Conservation (phyloP, 2,113 vertebrate genomes). For the Mustelus asterias region DNA sequence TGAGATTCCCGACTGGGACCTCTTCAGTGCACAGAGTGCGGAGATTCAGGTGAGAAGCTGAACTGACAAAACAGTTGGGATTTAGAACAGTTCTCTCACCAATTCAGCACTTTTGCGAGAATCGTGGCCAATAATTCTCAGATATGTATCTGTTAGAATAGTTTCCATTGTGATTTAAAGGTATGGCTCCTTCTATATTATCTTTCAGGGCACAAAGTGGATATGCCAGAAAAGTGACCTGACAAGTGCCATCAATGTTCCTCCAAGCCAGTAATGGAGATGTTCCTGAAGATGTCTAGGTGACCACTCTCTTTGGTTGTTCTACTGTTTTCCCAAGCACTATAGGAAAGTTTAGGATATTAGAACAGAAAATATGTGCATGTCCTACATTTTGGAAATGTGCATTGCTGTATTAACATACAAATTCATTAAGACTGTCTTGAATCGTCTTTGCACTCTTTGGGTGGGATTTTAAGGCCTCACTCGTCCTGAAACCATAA, state of each 20-base stretch:
- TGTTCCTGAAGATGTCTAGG: not conserved
- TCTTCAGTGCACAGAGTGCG: no score
- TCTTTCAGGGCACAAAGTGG: not conserved
- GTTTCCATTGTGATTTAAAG: not conserved
- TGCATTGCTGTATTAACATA: not conserved
- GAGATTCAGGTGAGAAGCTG: no score
- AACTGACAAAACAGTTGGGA: no score
- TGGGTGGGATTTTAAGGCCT: no score
- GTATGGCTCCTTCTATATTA: not conserved
- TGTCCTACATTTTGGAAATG: not conserved
- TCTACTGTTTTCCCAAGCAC: not conserved
- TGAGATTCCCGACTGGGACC: no score
- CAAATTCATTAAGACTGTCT: not conserved
- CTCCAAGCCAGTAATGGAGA: not conserved
- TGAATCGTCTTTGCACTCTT: no score
- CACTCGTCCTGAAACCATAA: no score
- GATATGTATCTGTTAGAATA: not conserved
- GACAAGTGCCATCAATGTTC: not conserved
- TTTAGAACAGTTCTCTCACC: no score
- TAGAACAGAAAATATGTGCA: not conserved
- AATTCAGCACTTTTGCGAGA: no score
- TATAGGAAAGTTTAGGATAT: not conserved
- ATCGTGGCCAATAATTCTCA: not conserved
- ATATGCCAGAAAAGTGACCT: not conserved
- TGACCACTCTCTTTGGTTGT: not conserved